Percentiles rank a stretch among this genome's conserved stretches.
These are phyloP conservation scores for Malachius bipustulatus DNA, from an alignment of 2,888 invertebrate species.

Conservation along the genomic window DNA sequence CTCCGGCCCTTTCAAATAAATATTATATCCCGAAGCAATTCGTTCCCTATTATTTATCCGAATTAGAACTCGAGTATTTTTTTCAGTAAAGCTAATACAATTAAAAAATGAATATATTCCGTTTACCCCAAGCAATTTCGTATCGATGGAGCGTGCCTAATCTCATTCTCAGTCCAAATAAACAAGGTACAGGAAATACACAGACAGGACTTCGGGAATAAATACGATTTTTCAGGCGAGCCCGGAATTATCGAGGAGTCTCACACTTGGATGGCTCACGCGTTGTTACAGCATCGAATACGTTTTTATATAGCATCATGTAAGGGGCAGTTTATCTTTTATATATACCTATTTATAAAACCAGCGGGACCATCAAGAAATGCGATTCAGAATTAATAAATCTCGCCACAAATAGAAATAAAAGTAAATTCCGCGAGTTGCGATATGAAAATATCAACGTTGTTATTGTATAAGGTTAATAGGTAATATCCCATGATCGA, in stretches of 20 bases:
- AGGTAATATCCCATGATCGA: no score
- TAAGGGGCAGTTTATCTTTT: no score
- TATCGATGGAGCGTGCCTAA: conserved; percentile 33
- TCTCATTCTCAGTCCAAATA: conserved; percentile 30
- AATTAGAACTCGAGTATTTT: not conserved
- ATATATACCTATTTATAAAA: no score
- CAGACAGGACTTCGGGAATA: conserved; percentile 20
- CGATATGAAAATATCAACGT: no score
- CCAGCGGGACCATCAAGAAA: no score
- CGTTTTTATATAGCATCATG: no score
- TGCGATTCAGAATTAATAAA: no score
- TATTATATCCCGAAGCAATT: conserved; percentile 13
- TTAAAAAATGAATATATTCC: conserved; percentile 28
- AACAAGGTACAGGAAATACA: conserved; percentile 26
- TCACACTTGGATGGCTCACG: conserved; percentile 12
- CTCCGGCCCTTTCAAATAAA: no score
- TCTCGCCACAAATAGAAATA: no score
- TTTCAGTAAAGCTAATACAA: conserved; percentile 23
- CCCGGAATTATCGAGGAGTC: conserved; percentile 17
- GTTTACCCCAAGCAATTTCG: conserved; percentile 29
- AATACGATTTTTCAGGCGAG: conserved; percentile 26
- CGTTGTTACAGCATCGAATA: conserved; percentile 6
- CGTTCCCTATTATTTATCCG: conserved; percentile 5
- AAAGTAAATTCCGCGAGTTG: no score
- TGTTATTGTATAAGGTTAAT: no score